Evolutionary conservation across 2,888 invertebrate species (phyloP).

Genomic region (Euplexia lucipara): DNA sequence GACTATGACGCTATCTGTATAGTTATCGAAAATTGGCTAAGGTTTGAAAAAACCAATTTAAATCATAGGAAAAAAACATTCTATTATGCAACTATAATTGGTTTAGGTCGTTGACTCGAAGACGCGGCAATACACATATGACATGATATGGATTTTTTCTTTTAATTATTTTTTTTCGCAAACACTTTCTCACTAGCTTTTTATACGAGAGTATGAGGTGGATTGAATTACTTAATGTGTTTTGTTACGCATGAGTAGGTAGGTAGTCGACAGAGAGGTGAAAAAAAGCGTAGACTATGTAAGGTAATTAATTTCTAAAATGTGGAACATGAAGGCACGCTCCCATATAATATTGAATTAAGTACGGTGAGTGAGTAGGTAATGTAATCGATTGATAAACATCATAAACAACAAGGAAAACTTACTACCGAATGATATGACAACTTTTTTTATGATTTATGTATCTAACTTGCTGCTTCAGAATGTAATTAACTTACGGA

Average conservation of each 20-base stretch:
- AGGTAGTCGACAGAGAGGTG: slow-evolving; percentile 49
- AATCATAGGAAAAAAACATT: slow-evolving; percentile 74
- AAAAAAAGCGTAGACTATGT: slow-evolving; percentile 57
- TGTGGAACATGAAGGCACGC: slow-evolving; percentile 56
- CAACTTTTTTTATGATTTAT: slow-evolving; percentile 34
- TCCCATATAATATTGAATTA: slow-evolving; percentile 51
- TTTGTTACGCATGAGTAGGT: slow-evolving; percentile 77
- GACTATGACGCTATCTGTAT: slow-evolving; percentile 75
- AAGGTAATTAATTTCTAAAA: slow-evolving; percentile 65
- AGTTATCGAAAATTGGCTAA: slow-evolving; percentile 80
- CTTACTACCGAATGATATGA: slow-evolving; percentile 20
- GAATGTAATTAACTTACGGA: slow-evolving; percentile 34
- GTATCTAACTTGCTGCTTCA: slow-evolving; percentile 1
- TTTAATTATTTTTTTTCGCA: slow-evolving; percentile 73
- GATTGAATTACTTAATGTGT: slow-evolving; percentile 73
- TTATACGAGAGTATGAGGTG: slow-evolving; percentile 64
- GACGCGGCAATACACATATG: slow-evolving; percentile 77
- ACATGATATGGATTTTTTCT: slow-evolving; percentile 71
- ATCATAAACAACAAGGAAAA: slow-evolving; percentile 37
- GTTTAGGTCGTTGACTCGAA: slow-evolving; percentile 83
- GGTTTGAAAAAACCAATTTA: slow-evolving; percentile 81
- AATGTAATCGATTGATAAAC: slow-evolving; percentile 36
- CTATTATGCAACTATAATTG: slow-evolving; percentile 87
- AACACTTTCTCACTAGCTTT: slow-evolving; percentile 81
- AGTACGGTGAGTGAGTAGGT: slow-evolving; percentile 23